Conservation (phyloP, 2,888 invertebrate genomes). For the Alentia gelatinosa region DNA sequence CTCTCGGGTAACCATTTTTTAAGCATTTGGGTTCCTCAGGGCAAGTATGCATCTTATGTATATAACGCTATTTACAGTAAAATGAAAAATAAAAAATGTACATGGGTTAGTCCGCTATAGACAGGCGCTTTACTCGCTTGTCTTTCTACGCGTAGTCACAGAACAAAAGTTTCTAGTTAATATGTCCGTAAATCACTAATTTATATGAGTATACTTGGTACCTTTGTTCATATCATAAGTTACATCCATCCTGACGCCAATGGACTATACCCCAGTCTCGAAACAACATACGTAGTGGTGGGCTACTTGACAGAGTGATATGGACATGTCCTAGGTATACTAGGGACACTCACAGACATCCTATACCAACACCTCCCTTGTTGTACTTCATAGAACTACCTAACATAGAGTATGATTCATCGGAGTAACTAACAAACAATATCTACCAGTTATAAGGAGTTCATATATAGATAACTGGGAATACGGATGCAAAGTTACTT, state of each 20-base stretch:
- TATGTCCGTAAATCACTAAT: background rate
- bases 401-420: no score
- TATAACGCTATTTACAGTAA: background rate
- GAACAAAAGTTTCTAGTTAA: background rate
- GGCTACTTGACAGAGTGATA: background rate
- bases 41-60: background rate
- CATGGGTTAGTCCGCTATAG: background rate
- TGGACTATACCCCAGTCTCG: background rate
- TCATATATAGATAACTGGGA: no score
- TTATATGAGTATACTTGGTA: constrained; percentile 42
- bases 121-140: background rate
- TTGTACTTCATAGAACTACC: no score
- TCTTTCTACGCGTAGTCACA: background rate
- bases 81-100: background rate
- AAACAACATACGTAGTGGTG: background rate
- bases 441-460: no score
- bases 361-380: no score
- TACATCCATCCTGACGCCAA: background rate
- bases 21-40: background rate
- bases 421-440: no score
- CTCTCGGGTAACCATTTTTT: background rate
- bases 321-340: background rate
- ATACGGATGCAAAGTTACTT: no score
- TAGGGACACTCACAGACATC: background rate
- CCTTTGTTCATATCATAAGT: constrained; percentile 18